A percentile compares a stretch with the other conserved stretches of the same genome.
These are phyloP conservation scores for Calameuta filiformis DNA, from an alignment of 2,888 invertebrate species.

Conservation along the genomic window DNA sequence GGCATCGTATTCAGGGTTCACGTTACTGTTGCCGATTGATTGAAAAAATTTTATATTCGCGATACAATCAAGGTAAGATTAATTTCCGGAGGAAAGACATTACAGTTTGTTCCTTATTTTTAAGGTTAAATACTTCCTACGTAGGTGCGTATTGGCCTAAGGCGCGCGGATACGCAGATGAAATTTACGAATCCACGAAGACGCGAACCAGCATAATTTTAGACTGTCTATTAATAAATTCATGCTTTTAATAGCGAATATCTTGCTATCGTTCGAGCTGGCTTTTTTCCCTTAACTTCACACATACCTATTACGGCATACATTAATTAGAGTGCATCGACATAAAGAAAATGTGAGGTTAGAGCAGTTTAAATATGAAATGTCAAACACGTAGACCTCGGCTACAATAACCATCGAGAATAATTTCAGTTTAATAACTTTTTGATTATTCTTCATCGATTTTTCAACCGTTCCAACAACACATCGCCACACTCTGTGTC, in stretches of 20 bases:
- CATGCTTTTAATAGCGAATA: background rate
- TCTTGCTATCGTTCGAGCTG: background rate
- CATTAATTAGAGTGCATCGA: background rate
- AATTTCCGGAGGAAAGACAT: background rate
- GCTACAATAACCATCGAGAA: background rate
- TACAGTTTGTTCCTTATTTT: conserved; percentile 2
- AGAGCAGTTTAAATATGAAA: background rate
- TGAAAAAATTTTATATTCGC: conserved; percentile 25
- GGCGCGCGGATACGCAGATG: background rate
- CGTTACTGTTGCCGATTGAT: conserved; percentile 40
- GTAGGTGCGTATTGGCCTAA: background rate
- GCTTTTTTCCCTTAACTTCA: background rate
- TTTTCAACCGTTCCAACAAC: background rate
- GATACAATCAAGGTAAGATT: background rate
- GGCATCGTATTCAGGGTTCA: conserved; percentile 17
- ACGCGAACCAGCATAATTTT: background rate
- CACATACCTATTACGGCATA: background rate
- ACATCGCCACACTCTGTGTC: background rate
- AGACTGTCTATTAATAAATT: background rate
- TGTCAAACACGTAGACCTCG: background rate
- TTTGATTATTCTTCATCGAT: background rate
- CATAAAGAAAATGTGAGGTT: background rate
- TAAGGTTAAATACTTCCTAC: background rate
- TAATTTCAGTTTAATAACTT: background rate
- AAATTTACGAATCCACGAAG: background rate